Base-by-base conservation (phyloP, 2,797 vertebrate species). In the Peromyscus nudipes region DNA sequence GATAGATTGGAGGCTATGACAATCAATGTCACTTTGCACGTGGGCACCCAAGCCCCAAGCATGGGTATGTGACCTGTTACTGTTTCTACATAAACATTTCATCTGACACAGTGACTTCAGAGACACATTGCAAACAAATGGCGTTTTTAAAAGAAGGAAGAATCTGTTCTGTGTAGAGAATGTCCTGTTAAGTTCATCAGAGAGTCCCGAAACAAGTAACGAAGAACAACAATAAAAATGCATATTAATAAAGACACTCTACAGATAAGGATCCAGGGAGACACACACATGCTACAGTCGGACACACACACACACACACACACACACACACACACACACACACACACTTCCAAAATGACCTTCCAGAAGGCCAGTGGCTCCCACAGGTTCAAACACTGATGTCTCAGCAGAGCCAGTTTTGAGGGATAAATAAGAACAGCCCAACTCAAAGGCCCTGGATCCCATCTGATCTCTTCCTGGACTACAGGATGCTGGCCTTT, bases 51-150 rank as follows among this genome's bases (percentile, higher is more conserved):
- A 19, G 49, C 76, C 25, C 57, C 86, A 21, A 21, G n/a, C 12
- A 9, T 77, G 16, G 64, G 65, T 62, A 6, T 23, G 10, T 34
- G 8, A 52, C 76, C 94, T 84, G 49, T 81, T 40, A 75, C 52
- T 43, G 89, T 84, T 87, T 84, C 86, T 88, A 91, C 65, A 52
- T 31, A 67, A 87, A 57, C 80, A 52, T 81, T 76, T 84, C 73
- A 49, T 93, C 76, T 62, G 85, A 46, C n/a, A 37, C 37, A 64
- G 3, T 40, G 62, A 34, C 62, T 83, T 91, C 79, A 71, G 80
- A 69, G 67, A 86, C 57, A 81, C 80, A 73, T 90, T 86, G 43
- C 46, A 69, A 37, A 1, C 89, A 57, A 67, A 2, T 57, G 4
- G 27, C 64, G 29, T 60, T 86, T 80, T n/a, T 40, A 64, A 82